Conservation (phyloP, 1,140 invertebrate species). For the Penaeus chinensis region DNA sequence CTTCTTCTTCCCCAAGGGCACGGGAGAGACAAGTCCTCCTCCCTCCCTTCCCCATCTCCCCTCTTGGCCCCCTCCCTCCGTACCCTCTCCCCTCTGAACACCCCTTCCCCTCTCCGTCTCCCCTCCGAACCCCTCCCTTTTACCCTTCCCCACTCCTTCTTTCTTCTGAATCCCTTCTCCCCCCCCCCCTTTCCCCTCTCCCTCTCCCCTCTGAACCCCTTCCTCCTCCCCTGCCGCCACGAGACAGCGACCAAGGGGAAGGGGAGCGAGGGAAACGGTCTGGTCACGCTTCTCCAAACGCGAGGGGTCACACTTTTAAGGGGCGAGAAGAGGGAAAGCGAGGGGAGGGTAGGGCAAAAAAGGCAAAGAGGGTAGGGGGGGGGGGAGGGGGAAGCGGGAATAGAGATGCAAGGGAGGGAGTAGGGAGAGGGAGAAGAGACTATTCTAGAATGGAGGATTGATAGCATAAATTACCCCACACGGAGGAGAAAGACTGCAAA, state of each 20-base stretch:
- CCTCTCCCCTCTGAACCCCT: too few relatives aligned
- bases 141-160: too few relatives aligned
- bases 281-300: neutral
- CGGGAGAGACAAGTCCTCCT: neutral
- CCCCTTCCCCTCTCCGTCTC: too few relatives aligned
- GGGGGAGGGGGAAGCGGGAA: neutral
- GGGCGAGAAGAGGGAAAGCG: conserved; percentile 34
- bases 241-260: too few relatives aligned
- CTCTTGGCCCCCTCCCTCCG: neutral
- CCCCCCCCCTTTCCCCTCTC: too few relatives aligned
- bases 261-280: too few relatives aligned
- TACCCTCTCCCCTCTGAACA: too few relatives aligned
- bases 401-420: too few relatives aligned
- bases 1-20: conserved; percentile 24
- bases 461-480: conserved; percentile 23
- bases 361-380: conserved; percentile 1
- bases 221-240: too few relatives aligned
- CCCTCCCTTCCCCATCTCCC: neutral
- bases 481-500: conserved; percentile 45
- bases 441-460: conserved; percentile 26
- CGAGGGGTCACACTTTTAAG: neutral
- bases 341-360: neutral
- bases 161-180: too few relatives aligned
- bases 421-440: conserved; percentile 2
- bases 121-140: too few relatives aligned